Conservation (phyloP, 2,888 invertebrate genomes). For the Flexamia atlantica region DNA sequence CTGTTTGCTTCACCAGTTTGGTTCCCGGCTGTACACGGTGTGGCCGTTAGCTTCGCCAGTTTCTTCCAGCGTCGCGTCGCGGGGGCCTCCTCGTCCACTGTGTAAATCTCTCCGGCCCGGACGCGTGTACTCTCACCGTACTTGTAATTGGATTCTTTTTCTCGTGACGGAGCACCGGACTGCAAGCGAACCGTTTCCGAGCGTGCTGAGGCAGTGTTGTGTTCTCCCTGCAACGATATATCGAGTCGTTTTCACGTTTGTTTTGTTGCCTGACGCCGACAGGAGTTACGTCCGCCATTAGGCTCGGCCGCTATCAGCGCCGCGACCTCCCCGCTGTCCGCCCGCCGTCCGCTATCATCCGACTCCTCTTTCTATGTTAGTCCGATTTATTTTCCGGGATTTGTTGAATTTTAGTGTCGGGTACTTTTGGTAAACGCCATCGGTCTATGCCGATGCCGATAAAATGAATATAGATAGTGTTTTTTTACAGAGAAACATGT, state of each 20-base stretch:
- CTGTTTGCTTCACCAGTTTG: no score
- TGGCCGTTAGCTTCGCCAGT: no score
- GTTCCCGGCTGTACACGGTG: no score
- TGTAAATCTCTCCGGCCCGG: constrained; percentile 40
- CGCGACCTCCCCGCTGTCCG: not conserved
- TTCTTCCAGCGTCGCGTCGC: not conserved
- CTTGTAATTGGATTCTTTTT: constrained; percentile 53
- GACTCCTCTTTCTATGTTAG: not conserved
- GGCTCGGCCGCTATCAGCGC: constrained; percentile 12
- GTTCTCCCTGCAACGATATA: constrained; percentile 51
- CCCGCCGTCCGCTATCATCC: not conserved
- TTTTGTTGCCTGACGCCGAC: constrained; percentile 50
- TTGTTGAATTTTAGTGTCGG: no score
- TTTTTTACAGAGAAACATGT: no score
- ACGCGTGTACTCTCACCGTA: constrained; percentile 5
- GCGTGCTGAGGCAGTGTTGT: constrained; percentile 48
- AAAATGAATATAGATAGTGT: no score
- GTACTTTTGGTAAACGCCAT: no score
- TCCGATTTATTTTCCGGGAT: no score
- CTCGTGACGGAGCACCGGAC: constrained; percentile 38
- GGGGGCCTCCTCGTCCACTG: not conserved
- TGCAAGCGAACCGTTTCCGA: constrained; percentile 33
- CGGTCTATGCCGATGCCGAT: no score
- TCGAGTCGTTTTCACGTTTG: constrained; percentile 52
- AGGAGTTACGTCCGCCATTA: constrained; percentile 35